Evolutionary conservation across 2,888 invertebrate species (phyloP).

Genomic region (Melinaea marsaeus): DNA sequence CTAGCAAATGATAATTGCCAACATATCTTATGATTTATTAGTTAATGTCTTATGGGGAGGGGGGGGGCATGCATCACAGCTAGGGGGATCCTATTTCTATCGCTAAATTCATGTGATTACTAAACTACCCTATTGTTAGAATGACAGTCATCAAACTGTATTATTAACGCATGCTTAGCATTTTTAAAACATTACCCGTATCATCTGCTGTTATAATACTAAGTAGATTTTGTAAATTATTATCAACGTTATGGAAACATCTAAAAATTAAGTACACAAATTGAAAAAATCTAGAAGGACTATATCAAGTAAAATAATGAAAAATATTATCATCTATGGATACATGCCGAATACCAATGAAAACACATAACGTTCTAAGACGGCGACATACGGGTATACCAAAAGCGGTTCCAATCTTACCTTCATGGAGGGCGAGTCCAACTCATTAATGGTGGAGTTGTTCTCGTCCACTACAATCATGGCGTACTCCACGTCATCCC

Average conservation of each 20-base stretch:
- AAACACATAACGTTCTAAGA: constrained; percentile 4
- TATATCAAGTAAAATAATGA: background rate
- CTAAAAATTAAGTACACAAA: background rate
- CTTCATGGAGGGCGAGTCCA: constrained; percentile 92
- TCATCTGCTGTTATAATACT: background rate
- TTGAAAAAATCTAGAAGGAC: background rate
- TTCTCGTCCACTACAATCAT: constrained; percentile 94
- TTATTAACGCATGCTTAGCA: background rate
- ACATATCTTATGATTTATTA: constrained; percentile 21
- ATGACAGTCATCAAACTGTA: background rate
- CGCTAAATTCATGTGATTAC: constrained; percentile 2
- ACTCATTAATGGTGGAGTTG: constrained; percentile 89
- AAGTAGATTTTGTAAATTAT: background rate
- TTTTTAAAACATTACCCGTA: constrained; percentile 1
- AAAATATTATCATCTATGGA: constrained; percentile 1
- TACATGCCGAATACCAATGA: constrained; percentile 7
- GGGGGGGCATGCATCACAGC: constrained; percentile 14
- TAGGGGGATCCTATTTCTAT: background rate
- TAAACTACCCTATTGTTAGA: constrained; percentile 2
- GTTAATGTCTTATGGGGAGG: constrained; percentile 12
- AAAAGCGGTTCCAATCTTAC: constrained; percentile 61
- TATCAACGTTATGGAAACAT: background rate
- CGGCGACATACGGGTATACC: constrained; percentile 8
- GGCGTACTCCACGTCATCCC: constrained; percentile 91
- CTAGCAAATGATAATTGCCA: constrained; percentile 55